phyloP scores from a whole-genome alignment of 1,140 invertebrate genomes.

The Lysiphlebus fabarum region DNA sequence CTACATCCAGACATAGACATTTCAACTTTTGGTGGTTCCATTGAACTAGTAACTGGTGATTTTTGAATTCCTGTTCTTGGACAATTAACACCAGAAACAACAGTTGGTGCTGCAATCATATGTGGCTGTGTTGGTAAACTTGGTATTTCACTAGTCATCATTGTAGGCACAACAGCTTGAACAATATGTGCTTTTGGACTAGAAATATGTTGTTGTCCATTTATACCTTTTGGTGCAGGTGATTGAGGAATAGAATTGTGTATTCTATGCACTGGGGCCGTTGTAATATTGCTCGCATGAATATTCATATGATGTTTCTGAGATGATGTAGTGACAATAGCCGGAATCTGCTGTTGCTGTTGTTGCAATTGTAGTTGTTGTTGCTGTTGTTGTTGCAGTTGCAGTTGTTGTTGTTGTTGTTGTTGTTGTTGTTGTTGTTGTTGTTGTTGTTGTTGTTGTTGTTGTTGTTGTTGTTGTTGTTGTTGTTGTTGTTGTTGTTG shows the following conservation, averaged over 20 bases:
- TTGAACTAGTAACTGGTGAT: conserved; percentile 43
- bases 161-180: conserved; percentile 49
- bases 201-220: conserved; percentile 47
- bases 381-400: conserved; percentile 42
- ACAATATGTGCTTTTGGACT: conserved; percentile 55
- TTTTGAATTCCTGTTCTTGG: conserved; percentile 42
- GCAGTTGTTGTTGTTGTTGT: conserved; percentile 45
- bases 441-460: no score
- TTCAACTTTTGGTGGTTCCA: conserved; percentile 60
- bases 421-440: no score
- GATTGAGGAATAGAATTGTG: conserved; percentile 45
- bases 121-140: conserved; percentile 60
- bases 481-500: no score
- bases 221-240: conserved; percentile 42
- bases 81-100: conserved; percentile 43
- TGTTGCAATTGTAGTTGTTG: conserved; percentile 31
- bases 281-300: conserved; percentile 34
- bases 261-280: conserved; percentile 38
- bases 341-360: conserved; percentile 27
- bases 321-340: conserved; percentile 40
- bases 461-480: no score
- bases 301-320: conserved; percentile 43
- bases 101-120: conserved; percentile 38
- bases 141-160: conserved; percentile 57
- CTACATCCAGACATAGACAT: conserved; percentile 56